phyloP scores from a whole-genome alignment of 2,888 invertebrate species.

The Holacanthella duospinosa region DNA sequence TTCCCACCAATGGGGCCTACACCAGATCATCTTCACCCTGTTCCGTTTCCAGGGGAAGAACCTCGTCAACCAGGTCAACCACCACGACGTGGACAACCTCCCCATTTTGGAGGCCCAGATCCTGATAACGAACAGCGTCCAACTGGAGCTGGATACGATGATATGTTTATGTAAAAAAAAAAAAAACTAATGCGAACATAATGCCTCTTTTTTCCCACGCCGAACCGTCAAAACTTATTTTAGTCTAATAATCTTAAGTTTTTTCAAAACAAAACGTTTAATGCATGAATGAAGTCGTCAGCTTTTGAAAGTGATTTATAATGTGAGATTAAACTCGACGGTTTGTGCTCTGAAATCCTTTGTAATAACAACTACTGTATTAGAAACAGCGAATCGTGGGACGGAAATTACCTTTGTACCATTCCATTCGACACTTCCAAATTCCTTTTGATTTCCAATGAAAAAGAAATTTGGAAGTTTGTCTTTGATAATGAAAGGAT shows the following conservation, averaged over 20 bases:
- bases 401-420: conserved; percentile 28
- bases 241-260: too few species aligned
- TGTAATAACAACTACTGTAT: conserved; percentile 22
- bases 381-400: conserved; percentile 25
- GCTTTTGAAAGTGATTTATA: too few species aligned
- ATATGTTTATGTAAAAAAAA: conserved; percentile 33
- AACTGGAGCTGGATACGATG: conserved; percentile 25
- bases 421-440: conserved; percentile 24
- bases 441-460: conserved; percentile 27
- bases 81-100: conserved; percentile 8
- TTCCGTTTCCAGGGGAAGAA: conserved; percentile 8
- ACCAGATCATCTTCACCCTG: neutral
- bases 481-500: conserved; percentile 24
- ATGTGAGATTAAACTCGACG: neutral
- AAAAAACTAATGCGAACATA: too few species aligned
- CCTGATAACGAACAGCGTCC: conserved; percentile 30
- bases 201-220: too few species aligned
- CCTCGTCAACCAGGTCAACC: neutral
- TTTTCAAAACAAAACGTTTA: too few species aligned
- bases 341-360: conserved; percentile 22
- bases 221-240: too few species aligned
- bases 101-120: conserved; percentile 23
- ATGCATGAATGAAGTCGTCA: too few species aligned
- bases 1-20: neutral
- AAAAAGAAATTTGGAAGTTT: conserved; percentile 28